Percentiles rank a stretch among this genome's conserved stretches.
Evolutionary conservation across 2,797 vertebrate genomes (phyloP).

Genomic region (Leptoclinus maculatus): DNA sequence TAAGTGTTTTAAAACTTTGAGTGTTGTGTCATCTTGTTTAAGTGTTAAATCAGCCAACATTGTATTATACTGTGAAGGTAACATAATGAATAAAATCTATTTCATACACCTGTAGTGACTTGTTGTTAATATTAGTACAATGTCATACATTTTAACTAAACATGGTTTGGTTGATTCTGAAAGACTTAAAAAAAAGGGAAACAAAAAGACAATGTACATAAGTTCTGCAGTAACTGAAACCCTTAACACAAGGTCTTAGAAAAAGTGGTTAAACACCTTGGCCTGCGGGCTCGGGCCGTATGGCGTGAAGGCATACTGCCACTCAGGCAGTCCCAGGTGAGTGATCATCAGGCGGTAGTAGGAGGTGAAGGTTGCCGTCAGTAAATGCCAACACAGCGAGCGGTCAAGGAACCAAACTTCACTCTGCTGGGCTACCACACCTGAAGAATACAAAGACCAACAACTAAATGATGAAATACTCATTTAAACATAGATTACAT

Average conservation of each 20-base stretch:
- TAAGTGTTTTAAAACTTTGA: not conserved
- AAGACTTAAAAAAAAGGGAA: not conserved
- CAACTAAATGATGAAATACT: not conserved
- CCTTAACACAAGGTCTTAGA: not conserved
- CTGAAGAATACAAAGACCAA: constrained; percentile 64
- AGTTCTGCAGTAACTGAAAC: not conserved
- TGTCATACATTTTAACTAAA: not conserved
- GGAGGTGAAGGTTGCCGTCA: constrained; percentile 92
- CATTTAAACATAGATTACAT: not conserved
- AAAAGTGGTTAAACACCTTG: constrained; percentile 79
- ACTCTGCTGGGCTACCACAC: constrained; percentile 85
- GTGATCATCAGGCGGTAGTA: constrained; percentile 97
- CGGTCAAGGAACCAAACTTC: constrained; percentile 97
- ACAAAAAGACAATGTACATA: not conserved
- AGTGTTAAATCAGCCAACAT: constrained; percentile 9
- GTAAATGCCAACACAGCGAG: constrained; percentile 95
- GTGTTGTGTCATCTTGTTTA: not conserved
- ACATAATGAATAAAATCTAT: constrained; percentile 26
- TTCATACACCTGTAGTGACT: constrained; percentile 25
- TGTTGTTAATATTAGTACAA: not conserved
- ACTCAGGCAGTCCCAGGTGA: constrained; percentile 95
- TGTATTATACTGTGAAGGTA: constrained; percentile 17
- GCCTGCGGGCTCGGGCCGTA: constrained; percentile 95
- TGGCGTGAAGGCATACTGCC: constrained; percentile 94
- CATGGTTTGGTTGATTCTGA: not conserved